phyloP scores from a whole-genome alignment of 2,113 vertebrate genomes.

The Hippocampus zosterae region DNA sequence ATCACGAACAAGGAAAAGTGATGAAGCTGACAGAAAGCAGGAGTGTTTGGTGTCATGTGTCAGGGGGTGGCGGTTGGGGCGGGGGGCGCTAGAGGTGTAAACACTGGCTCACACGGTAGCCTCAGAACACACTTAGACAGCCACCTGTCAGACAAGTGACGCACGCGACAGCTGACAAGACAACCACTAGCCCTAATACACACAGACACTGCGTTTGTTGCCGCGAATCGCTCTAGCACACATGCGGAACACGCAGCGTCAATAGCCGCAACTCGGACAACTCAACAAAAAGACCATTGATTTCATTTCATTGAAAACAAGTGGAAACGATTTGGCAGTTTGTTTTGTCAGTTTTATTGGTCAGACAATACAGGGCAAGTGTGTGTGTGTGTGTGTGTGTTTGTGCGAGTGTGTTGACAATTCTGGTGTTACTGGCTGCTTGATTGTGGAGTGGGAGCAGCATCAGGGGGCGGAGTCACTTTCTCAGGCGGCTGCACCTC shows the following conservation, averaged over 20 bases:
- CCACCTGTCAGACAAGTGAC: conserved; percentile 64
- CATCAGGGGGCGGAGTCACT: conserved; percentile 20
- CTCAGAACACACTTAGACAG: conserved; percentile 14
- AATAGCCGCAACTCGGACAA: conserved; percentile 21
- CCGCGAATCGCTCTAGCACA: conserved; percentile 54
- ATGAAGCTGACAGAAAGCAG: neutral
- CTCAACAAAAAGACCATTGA: neutral
- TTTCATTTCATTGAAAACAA: neutral
- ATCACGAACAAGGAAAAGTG: neutral
- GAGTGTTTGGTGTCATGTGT: conserved; percentile 12
- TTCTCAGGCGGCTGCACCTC: conserved; percentile 17
- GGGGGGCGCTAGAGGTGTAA: neutral
- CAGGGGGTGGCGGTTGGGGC: neutral
- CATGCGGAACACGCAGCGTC: neutral
- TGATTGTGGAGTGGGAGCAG: conserved; percentile 14
- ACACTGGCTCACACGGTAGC: conserved; percentile 19
- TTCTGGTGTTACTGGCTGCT: conserved; percentile 31
- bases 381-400: conserved; percentile 18
- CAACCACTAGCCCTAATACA: conserved; percentile 34
- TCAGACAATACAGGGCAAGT: conserved; percentile 18
- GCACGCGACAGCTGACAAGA: conserved; percentile 59
- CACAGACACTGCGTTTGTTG: conserved; percentile 52
- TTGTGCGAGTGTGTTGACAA: conserved; percentile 19
- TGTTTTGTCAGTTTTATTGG: conserved; percentile 51
- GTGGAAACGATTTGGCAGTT: neutral